These are phyloP conservation scores for Slavum lentiscoides DNA, from an alignment of 2,888 invertebrate species.

Conservation along the genomic window DNA sequence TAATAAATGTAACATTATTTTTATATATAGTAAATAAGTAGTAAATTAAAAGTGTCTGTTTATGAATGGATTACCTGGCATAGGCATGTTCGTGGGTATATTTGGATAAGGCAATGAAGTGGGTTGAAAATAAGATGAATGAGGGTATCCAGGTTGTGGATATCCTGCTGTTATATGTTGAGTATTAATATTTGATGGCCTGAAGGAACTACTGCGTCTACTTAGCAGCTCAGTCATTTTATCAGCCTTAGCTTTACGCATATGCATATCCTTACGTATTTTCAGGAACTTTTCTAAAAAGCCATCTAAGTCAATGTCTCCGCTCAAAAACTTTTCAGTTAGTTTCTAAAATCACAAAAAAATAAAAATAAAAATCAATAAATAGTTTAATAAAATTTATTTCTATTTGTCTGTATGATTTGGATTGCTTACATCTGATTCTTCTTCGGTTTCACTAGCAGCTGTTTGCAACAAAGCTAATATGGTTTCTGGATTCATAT, in stretches of 20 bases:
- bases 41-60: constrained; percentile 42
- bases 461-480: constrained; percentile 87
- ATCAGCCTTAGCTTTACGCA: constrained; percentile 87
- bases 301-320: constrained; percentile 72
- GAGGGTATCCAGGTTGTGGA: constrained; percentile 36
- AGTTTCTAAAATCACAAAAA: constrained; percentile 62
- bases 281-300: constrained; percentile 84
- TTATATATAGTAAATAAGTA: constrained; percentile 8
- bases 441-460: constrained; percentile 89
- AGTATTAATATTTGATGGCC: constrained; percentile 19
- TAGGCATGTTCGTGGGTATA: constrained; percentile 43
- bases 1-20: constrained; percentile 37
- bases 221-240: constrained; percentile 80
- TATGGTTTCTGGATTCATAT: constrained; percentile 76
- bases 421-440: constrained; percentile 71
- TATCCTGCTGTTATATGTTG: constrained; percentile 22
- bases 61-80: constrained; percentile 40
- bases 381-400: not conserved
- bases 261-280: constrained; percentile 75
- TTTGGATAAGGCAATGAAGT: constrained; percentile 46
- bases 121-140: constrained; percentile 36
- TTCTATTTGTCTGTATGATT: not conserved
- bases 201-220: constrained; percentile 56
- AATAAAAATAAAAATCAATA: not conserved
- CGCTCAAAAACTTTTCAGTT: constrained; percentile 78